These are phyloP conservation scores for Rhagonycha lutea DNA, from an alignment of 2,888 invertebrate species.

Conservation along the genomic window DNA sequence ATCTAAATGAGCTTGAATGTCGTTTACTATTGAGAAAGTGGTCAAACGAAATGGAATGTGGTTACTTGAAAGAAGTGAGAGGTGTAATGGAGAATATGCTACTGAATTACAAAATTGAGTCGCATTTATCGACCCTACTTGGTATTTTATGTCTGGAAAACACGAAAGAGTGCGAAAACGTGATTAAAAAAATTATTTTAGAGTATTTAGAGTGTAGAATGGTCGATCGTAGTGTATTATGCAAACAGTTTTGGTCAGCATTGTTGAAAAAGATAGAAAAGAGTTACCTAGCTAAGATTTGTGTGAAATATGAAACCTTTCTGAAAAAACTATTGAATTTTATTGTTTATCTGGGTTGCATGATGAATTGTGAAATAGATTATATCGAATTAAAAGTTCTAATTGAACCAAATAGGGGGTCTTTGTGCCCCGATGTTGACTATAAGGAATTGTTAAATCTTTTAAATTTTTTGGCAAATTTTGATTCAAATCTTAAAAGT, in stretches of 20 bases:
- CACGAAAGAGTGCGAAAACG: slow-evolving; percentile 28
- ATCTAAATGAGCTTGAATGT: slow-evolving; percentile 37
- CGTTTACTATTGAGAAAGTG: slow-evolving; percentile 44
- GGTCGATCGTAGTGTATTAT: slow-evolving; percentile 46
- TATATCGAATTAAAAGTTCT: slow-evolving; percentile 47
- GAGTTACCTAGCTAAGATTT: slow-evolving; percentile 45
- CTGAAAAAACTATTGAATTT: slow-evolving; percentile 53
- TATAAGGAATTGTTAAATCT: slow-evolving; percentile 58
- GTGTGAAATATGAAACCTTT: slow-evolving; percentile 50
- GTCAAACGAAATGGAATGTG: slow-evolving; percentile 41
- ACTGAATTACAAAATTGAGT: slow-evolving; percentile 48
- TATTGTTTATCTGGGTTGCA: slow-evolving; percentile 55
- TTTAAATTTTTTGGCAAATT: slow-evolving; percentile 54
- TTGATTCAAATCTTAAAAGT: slow-evolving; percentile 50
- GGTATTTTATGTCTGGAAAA: slow-evolving; percentile 41
- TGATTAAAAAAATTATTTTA: slow-evolving; percentile 43
- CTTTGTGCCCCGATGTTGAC: slow-evolving; percentile 55
- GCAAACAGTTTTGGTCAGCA: slow-evolving; percentile 49
- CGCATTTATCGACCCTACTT: slow-evolving; percentile 45
- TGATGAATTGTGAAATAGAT: slow-evolving; percentile 50
- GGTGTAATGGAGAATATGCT: slow-evolving; percentile 46
- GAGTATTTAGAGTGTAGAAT: slow-evolving; percentile 46
- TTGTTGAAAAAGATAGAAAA: slow-evolving; percentile 47
- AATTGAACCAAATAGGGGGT: slow-evolving; percentile 40
- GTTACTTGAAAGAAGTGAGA: slow-evolving; percentile 42